These are phyloP conservation scores for Sebastes steindachneri DNA, from an alignment of 2,797 vertebrate genomes.

Conservation along the genomic window DNA sequence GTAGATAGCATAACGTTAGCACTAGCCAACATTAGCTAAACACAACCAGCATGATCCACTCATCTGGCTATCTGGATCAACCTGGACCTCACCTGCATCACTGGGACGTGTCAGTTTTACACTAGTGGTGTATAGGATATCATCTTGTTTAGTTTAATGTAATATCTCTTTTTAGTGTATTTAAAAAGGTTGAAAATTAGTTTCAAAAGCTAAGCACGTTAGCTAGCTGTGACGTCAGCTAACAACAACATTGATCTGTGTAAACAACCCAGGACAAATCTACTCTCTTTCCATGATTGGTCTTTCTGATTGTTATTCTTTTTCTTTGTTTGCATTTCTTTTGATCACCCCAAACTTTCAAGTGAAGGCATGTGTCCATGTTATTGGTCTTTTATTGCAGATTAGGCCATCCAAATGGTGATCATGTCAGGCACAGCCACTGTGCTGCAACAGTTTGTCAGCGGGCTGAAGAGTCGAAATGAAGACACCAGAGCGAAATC, in stretches of 20 bases:
- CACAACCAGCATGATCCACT: conserved; percentile 31
- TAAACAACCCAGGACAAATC: background rate
- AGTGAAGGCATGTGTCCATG: background rate
- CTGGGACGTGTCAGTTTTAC: background rate
- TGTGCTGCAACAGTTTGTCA: conserved; percentile 96
- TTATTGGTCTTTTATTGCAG: conserved; percentile 9
- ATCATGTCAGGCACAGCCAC: conserved; percentile 93
- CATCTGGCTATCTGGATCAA: background rate
- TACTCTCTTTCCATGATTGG: background rate
- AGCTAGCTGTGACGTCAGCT: conserved; percentile 6
- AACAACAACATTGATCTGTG: conserved; percentile 36
- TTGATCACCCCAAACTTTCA: background rate
- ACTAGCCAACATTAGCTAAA: conserved; percentile 51
- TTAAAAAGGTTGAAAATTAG: background rate
- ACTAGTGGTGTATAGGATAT: background rate
- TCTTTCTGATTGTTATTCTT: background rate
- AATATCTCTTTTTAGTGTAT: background rate
- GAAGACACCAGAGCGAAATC: conserved; percentile 96
- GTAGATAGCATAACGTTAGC: conserved; percentile 21
- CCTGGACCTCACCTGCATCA: background rate
- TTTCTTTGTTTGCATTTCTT: background rate
- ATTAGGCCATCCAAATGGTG: conserved; percentile 70
- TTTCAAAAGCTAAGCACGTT: conserved; percentile 8
- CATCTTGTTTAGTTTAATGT: rapidly evolving
- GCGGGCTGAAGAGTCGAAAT: conserved; percentile 94